A percentile compares a stretch with the other conserved stretches of the same genome.
phyloP scores from a whole-genome alignment of 2,113 vertebrate species.

The Gorsachius goisagi region DNA sequence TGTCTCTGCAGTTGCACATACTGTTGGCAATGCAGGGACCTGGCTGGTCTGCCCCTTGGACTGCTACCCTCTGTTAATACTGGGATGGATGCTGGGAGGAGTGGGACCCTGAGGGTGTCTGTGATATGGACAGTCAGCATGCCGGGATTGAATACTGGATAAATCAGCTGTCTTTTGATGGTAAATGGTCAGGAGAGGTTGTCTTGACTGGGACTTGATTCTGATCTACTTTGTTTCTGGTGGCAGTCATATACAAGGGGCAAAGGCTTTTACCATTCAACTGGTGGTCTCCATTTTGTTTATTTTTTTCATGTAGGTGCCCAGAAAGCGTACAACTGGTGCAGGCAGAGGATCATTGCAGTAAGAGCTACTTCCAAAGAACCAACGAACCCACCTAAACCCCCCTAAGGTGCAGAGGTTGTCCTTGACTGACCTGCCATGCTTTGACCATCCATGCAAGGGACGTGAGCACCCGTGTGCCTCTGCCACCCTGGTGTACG shows the following conservation, averaged over 20 bases:
- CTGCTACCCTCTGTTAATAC: background rate
- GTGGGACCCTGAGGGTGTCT: accelerated
- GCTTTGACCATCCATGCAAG: background rate
- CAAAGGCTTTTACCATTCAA: background rate
- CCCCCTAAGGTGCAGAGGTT: background rate
- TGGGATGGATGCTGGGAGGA: background rate
- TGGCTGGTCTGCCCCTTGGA: background rate
- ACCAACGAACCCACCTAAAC: background rate
- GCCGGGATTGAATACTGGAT: background rate
- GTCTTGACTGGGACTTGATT: background rate
- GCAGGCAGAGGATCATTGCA: background rate
- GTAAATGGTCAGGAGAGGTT: background rate
- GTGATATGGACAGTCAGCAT: background rate
- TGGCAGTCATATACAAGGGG: background rate
- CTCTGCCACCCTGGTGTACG: background rate
- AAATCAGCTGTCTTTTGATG: background rate
- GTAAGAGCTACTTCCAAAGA: background rate
- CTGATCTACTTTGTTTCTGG: background rate
- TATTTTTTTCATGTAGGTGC: background rate
- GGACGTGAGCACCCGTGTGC: background rate
- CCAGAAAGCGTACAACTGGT: background rate
- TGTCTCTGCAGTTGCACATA: background rate
- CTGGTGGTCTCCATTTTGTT: background rate
- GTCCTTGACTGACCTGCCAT: background rate
- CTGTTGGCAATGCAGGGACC: background rate